Evolutionary conservation across 2,113 vertebrate genomes (phyloP).

Genomic region (Stomatorhinus ivindoensis): DNA sequence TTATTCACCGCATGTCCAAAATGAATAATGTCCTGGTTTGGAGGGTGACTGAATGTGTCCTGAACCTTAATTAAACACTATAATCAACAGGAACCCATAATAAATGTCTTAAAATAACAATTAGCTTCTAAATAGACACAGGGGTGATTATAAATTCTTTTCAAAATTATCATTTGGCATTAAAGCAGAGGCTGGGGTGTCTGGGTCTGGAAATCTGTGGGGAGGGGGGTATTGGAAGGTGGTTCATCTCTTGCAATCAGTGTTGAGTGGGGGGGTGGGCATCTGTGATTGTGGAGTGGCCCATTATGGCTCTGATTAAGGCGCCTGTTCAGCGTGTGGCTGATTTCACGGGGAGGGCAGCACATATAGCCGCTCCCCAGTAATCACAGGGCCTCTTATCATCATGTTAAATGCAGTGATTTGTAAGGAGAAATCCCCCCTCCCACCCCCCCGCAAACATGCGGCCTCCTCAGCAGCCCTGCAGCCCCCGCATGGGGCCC

Average conservation of each 20-base stretch:
- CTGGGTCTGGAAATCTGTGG: conserved; percentile 60
- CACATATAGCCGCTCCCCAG: conserved; percentile 62
- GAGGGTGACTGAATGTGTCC: conserved; percentile 14
- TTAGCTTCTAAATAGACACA: conserved; percentile 71
- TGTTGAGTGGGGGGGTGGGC: conserved; percentile 77
- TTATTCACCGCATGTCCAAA: conserved; percentile 4
- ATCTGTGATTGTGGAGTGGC: conserved; percentile 99
- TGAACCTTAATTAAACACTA: conserved; percentile 35
- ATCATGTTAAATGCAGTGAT: conserved; percentile 74
- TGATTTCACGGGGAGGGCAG: conserved; percentile 80
- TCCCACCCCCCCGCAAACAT: conserved; percentile 28
- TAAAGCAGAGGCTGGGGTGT: conserved; percentile 65
- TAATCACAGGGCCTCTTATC: conserved; percentile 80
- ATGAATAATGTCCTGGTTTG: conserved; percentile 1
- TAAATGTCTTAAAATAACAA: conserved; percentile 75
- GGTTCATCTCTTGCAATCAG: conserved; percentile 86
- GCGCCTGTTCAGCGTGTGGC: conserved; percentile 65
- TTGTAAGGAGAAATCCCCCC: conserved; percentile 46
- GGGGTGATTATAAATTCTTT: conserved; percentile 91
- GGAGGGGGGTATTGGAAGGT: conserved; percentile 48
- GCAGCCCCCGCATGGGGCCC: conserved; percentile 46
- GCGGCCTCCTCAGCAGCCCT: not conserved
- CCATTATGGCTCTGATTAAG: conserved; percentile 95
- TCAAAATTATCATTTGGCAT: conserved; percentile 82
- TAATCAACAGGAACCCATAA: conserved; percentile 50